Evolutionary conservation across 2,113 vertebrate species (phyloP), one percentile per base, ranked within the genome.

Genomic region (Formicarius rufipectus): DNA sequence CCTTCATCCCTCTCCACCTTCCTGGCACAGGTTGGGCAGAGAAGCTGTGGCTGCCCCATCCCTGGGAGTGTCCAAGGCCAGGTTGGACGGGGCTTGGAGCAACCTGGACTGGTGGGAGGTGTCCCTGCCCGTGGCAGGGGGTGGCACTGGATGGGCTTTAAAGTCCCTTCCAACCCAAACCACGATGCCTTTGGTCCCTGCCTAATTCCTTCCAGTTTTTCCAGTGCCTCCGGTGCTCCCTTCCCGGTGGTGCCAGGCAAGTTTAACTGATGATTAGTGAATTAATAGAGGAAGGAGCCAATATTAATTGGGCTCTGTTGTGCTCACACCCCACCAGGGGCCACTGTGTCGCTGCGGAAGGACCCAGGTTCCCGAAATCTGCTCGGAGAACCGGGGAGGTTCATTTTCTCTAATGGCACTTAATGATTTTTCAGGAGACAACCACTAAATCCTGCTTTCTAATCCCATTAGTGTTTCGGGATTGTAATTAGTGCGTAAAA

Each of bases 381-480:
- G 4, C 59, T 66, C 0, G 14, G 74, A 90, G 76, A 85, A 75
- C 47, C 6, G 30, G 81, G 16, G 20, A 93, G 93, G 91, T 93
- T 96, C 42, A 94, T 96, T 96, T 97, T 88, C 89, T 89, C 33
- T 96, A 96, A 87, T 81, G 81, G 50, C 83, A 47, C 88, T 96
- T 96, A 89, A 79, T 85, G 95, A 74, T 85, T 96, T 93, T 96
- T 94, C 86, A 79, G 97, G 81, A 96, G 89, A 91, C 95, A 87
- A 77, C 71, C 64, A 49, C 89, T 44, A 52, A 96, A 82, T 86
- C 74, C 35, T 90, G 66, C 78, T 62, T 92, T 74, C 87, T 96
- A 95, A 96, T 90, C 91, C 81, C 60, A 67, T 96, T 80, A 62
- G 23, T 37, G 55, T 59, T 90, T 91, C 2, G 7, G 94, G 92